A percentile compares a stretch with the other conserved stretches of the same genome.
phyloP scores from a whole-genome alignment of 2,888 invertebrate genomes.

The Daptonema setosum region DNA sequence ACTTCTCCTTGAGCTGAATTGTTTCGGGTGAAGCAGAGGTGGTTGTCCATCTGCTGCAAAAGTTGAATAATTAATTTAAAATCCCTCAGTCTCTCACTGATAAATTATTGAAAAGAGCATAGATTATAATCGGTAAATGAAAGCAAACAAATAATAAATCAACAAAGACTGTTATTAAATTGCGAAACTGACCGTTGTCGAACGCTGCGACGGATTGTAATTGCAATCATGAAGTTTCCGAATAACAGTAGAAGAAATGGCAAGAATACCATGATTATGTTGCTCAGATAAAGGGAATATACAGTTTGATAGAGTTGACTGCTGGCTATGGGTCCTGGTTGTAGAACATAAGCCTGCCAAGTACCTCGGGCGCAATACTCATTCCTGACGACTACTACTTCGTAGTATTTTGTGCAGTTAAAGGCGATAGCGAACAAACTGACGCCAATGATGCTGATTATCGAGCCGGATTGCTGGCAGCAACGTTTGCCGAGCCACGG shows the following conservation, averaged over 20 bases:
- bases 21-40: conserved; percentile 12
- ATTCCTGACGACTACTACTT: conserved; percentile 13
- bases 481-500: conserved; percentile 5
- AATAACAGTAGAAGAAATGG: conserved; percentile 68
- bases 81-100: not conserved
- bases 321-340: not conserved
- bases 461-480: conserved; percentile 4
- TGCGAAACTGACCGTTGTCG: too few species aligned
- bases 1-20: conserved; percentile 20
- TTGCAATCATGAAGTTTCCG: conserved; percentile 65
- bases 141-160: too few species aligned
- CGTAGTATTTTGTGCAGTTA: conserved; percentile 23
- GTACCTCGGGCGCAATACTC: not conserved
- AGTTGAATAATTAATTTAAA: not conserved
- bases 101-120: too few species aligned
- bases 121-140: too few species aligned
- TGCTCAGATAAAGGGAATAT: conserved; percentile 81
- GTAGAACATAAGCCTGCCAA: not conserved
- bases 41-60: conserved; percentile 6
- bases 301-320: conserved; percentile 31
- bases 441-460: conserved; percentile 16
- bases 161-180: too few species aligned
- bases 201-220: conserved; percentile 69
- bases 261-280: conserved; percentile 74
- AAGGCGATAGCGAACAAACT: conserved; percentile 20